phyloP scores from a whole-genome alignment of 2,888 invertebrate genomes.

The Andrena marginata region DNA sequence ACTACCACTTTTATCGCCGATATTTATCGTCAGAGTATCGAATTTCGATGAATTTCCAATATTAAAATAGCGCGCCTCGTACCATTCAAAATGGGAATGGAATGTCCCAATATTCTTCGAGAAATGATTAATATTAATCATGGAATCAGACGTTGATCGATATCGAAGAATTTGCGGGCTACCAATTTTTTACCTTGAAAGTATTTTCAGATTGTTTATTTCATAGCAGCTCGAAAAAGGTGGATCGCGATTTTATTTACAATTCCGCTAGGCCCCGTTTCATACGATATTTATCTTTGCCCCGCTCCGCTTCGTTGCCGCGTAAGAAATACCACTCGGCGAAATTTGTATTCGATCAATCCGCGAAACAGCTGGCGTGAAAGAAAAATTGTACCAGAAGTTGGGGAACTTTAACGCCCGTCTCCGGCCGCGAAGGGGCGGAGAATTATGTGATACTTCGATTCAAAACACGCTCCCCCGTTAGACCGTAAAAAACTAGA shows the following conservation, averaged over 20 bases:
- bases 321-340: not conserved
- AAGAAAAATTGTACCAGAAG: conserved; percentile 46
- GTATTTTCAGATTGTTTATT: not conserved
- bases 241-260: not conserved
- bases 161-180: not conserved
- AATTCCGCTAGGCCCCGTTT: not conserved
- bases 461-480: conserved; percentile 58
- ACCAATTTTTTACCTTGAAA: not conserved
- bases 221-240: not conserved
- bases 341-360: conserved; percentile 19
- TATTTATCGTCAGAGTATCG: no score
- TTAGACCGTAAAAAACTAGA: conserved; percentile 56
- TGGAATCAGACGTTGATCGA: no score
- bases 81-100: no score
- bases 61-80: no score
- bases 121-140: no score
- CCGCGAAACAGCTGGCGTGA: not conserved
- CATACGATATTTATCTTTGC: not conserved
- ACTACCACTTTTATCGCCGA: no score
- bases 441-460: conserved; percentile 58
- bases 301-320: no score
- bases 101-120: no score
- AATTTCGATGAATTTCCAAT: no score
- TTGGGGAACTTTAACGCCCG: conserved; percentile 43
- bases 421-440: not conserved